Conservation (phyloP, 2,888 invertebrate genomes). For the Rotaria sp. region DNA sequence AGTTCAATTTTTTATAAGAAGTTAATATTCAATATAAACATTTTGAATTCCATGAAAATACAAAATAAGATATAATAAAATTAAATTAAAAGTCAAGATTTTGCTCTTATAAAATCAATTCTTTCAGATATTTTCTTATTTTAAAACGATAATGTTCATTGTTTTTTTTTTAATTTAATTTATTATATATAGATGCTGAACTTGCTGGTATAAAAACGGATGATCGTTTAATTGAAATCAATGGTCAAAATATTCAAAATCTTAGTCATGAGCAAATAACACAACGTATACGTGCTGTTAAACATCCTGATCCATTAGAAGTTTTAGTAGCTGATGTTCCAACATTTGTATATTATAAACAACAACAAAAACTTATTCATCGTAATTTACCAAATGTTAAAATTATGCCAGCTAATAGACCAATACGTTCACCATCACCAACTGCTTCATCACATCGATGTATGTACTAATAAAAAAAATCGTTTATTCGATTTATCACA, state of each 20-base stretch:
- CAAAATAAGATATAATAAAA: too few relatives aligned
- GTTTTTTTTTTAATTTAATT: too few relatives aligned
- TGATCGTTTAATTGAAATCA: neutral
- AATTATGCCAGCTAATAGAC: neutral
- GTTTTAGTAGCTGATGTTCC: neutral
- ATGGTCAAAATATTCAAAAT: neutral
- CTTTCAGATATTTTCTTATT: too few relatives aligned
- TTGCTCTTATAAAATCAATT: too few relatives aligned
- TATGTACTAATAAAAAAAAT: too few relatives aligned
- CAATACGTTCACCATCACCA: neutral
- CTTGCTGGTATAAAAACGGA: neutral
- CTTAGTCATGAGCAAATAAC: neutral
- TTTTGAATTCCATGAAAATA: too few relatives aligned
- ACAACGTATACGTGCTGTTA: neutral
- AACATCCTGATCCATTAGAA: neutral
- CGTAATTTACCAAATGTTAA: neutral
- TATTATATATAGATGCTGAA: neutral
- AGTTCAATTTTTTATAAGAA: too few relatives aligned
- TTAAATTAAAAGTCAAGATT: too few relatives aligned
- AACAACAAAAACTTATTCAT: neutral
- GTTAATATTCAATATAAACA: too few relatives aligned
- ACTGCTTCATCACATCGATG: neutral
- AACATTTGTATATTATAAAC: slow-evolving; percentile 13
- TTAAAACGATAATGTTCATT: too few relatives aligned
- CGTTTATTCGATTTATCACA: too few relatives aligned